Percentiles rank a stretch among this genome's conserved stretches.
These are phyloP conservation scores for Helostoma temminkii DNA, from an alignment of 2,797 vertebrate species.

Conservation along the genomic window DNA sequence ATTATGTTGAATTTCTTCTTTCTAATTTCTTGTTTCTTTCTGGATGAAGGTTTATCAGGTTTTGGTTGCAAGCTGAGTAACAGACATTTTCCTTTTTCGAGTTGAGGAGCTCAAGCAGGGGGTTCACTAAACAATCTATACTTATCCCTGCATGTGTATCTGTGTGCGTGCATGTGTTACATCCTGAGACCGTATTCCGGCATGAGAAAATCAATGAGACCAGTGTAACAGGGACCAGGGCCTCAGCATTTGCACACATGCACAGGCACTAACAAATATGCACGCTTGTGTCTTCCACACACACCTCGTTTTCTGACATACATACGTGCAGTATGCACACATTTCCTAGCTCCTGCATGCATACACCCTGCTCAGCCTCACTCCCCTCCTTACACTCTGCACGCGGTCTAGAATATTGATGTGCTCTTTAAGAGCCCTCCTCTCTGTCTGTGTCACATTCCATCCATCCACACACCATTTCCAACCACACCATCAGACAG, in stretches of 20 bases:
- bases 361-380: slow-evolving; percentile 51
- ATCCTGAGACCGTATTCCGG: slow-evolving; percentile 80
- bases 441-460: slow-evolving; percentile 80
- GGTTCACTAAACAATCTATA: slow-evolving; percentile 73
- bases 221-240: slow-evolving; percentile 74
- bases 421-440: slow-evolving; percentile 81
- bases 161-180: slow-evolving; percentile 41
- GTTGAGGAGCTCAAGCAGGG: slow-evolving; percentile 56
- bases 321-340: slow-evolving; percentile 35
- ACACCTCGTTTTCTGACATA: slow-evolving; percentile 25
- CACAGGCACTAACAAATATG: slow-evolving; percentile 13
- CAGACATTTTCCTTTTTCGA: slow-evolving; percentile 56
- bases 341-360: slow-evolving; percentile 23
- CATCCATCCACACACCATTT: slow-evolving; percentile 76
- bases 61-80: slow-evolving; percentile 52
- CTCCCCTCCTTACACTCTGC: slow-evolving; percentile 58
- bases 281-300: neutral
- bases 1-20: slow-evolving; percentile 40
- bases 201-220: slow-evolving; percentile 83
- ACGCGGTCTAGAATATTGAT: slow-evolving; percentile 83
- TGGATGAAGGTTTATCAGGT: slow-evolving; percentile 33
- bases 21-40: no score
- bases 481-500: slow-evolving; percentile 64
- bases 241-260: slow-evolving; percentile 69
- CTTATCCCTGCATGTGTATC: slow-evolving; percentile 33